Conservation (phyloP, 2,113 vertebrate genomes). For the Datnioides undecimradiatus region DNA sequence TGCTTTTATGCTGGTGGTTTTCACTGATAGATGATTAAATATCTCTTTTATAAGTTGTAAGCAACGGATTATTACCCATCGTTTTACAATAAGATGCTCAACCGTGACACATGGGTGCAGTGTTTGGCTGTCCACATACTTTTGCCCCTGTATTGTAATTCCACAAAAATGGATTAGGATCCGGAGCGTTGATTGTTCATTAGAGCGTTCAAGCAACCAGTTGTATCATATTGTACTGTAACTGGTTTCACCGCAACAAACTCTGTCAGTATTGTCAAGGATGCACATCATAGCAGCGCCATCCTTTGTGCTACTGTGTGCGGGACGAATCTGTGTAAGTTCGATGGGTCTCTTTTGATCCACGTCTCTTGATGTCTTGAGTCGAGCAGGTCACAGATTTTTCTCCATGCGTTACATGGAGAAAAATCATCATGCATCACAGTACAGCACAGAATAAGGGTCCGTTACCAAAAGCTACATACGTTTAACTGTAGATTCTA, state of each 20-base stretch:
- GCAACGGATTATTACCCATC: too few relatives aligned
- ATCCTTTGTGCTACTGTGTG: neutral
- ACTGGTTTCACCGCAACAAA: neutral
- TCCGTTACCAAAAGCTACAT: neutral
- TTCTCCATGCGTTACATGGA: neutral
- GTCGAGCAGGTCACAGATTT: neutral
- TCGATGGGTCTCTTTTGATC: neutral
- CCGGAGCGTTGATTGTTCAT: neutral
- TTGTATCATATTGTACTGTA: neutral
- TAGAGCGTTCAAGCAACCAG: neutral
- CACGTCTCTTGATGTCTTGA: neutral
- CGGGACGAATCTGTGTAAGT: neutral
- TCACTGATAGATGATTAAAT: too few relatives aligned
- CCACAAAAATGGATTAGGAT: neutral
- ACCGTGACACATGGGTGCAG: neutral
- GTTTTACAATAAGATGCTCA: neutral
- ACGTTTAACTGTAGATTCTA: neutral
- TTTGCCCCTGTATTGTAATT: neutral
- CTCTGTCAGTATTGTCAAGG: neutral
- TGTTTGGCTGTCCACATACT: conserved; percentile 12
- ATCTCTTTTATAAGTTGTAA: too few relatives aligned
- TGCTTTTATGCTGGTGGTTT: neutral
- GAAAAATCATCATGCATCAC: too few relatives aligned
- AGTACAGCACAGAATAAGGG: neutral
- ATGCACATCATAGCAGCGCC: neutral